Evolutionary conservation across 2,797 vertebrate species (phyloP), one percentile per base, ranked within the genome.

Genomic region (Rhinophrynus dorsalis): DNA sequence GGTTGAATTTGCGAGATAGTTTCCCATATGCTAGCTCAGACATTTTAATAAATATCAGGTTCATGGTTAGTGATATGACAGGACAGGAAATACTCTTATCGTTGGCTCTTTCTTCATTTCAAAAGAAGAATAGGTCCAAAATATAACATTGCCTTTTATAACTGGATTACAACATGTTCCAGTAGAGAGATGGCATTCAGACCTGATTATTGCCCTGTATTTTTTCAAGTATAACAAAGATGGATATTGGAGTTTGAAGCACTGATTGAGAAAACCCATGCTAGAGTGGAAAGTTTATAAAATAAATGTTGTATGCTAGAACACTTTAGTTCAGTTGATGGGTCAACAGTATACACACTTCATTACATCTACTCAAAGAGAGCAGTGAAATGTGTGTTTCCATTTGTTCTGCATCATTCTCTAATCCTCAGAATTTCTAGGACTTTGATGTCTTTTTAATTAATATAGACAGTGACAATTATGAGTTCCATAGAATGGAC

Each of bases 381-480:
- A 76, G 85, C 86, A 90, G 86, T 86, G 86, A 90, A 87, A 90
- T 90, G 86, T 90, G 89, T 84, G 86, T 74, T 79, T 80, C 78
- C 79, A 86, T 89, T 93, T 94, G 90, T 91, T 88, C 85, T 83
- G 81, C 86, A 88, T 85, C 88, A 88, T 86, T 80, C 35, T 7
- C 24, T 79, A 86, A 84, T 80, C 78, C 21, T 33, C 85, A 89
- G 88, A 88, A 92, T 90, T 90, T 89, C 85, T 86, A 85, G 86
- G 91, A 74, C 80, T 86, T 80, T 79, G 78, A 91, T 91, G 90
- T 91, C 88, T 83, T 65, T 79, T 90, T 95, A 95, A 95, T 95
- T 93, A 94, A 92, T 90, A 91, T 91, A 92, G 88, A 90, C 89
- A 89, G 86, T 91, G 89, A 92, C 91, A 95, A 94, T 95, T 92